phyloP scores from a whole-genome alignment of 1,140 invertebrate species.

The Drosophila gunungcola region DNA sequence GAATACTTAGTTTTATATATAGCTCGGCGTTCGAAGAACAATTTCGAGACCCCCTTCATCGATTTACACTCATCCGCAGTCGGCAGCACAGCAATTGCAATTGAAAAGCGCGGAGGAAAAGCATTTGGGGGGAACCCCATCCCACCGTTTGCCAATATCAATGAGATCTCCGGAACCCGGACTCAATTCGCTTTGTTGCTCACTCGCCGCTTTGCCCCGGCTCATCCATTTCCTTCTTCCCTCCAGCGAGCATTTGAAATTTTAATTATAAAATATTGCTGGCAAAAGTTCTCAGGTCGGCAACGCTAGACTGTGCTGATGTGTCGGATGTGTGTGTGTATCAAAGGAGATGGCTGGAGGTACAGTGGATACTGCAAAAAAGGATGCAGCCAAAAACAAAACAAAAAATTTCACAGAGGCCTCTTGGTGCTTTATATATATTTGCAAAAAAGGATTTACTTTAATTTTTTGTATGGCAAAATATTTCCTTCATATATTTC shows the following conservation, averaged over 20 bases:
- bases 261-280: conserved; percentile 69
- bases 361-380: conserved; percentile 17
- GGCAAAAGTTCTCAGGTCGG: conserved; percentile 48
- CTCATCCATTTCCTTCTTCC: not conserved
- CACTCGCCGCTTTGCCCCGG: conserved; percentile 16
- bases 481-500: too few species aligned
- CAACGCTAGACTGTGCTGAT: conserved; percentile 34
- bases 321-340: conserved; percentile 27
- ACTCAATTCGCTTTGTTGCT: conserved; percentile 51
- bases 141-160: conserved; percentile 46
- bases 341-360: conserved; percentile 18
- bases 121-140: conserved; percentile 7
- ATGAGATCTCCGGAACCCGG: conserved; percentile 45
- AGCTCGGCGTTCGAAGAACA: conserved; percentile 16
- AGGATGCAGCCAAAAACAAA: too few species aligned
- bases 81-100: conserved; percentile 22
- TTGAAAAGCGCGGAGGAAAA: conserved; percentile 30
- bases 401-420: not conserved
- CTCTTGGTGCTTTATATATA: not conserved
- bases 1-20: conserved; percentile 52
- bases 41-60: conserved; percentile 3
- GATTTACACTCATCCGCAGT: not conserved
- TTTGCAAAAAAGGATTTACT: not conserved
- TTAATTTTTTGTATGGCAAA: too few species aligned
- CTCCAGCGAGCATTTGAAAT: conserved; percentile 53